phyloP scores from a whole-genome alignment of 2,113 vertebrate genomes.

The Pachypanchax playfairii region DNA sequence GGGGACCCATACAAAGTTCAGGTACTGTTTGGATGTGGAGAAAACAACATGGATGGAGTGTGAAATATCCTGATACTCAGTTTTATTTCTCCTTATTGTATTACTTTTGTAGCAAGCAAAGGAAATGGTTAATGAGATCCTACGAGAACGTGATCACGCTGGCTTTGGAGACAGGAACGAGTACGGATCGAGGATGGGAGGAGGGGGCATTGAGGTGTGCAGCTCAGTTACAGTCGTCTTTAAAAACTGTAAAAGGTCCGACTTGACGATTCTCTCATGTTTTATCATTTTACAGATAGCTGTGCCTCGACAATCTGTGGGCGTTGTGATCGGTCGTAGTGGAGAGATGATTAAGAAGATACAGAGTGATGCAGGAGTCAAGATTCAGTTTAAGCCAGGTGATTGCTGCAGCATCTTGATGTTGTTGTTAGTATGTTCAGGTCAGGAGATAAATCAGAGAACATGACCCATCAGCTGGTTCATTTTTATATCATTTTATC shows the following conservation, averaged over 20 bases:
- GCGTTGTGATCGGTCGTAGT: constrained; percentile 89
- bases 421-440: too few relatives aligned
- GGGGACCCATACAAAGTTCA: constrained; percentile 95
- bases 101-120: constrained; percentile 86
- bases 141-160: constrained; percentile 87
- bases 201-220: constrained; percentile 76
- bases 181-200: constrained; percentile 86
- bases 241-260: not conserved
- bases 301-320: constrained; percentile 90
- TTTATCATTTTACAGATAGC: constrained; percentile 78
- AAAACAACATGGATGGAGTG: too few relatives aligned
- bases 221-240: not conserved
- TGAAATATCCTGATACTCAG: not conserved
- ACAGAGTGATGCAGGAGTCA: constrained; percentile 90
- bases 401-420: not conserved
- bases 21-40: constrained; percentile 62
- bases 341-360: constrained; percentile 97
- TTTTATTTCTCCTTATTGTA: not conserved
- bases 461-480: too few relatives aligned
- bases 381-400: constrained; percentile 96
- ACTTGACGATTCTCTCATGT: not conserved
- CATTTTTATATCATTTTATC: too few relatives aligned
- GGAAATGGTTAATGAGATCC: constrained; percentile 93
- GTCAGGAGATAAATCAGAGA: not conserved
- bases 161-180: constrained; percentile 87